These are phyloP conservation scores for Danio rerio DNA, from an alignment of 2,113 vertebrate species.

Conservation along the genomic window GRCz12tu NC_133185.1:15813001-15813500, in stretches of 20 bases:
- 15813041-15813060: not conserved
- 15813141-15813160: not conserved
- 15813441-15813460: not conserved
- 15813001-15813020: not conserved
- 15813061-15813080: not conserved
- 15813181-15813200: not conserved
- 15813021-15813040: not conserved
- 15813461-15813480: not conserved
- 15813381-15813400: not conserved
- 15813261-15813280: not conserved
- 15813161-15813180: not conserved
- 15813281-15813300: not conserved
- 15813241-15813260: not conserved
- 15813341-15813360: not conserved
- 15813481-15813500: not conserved
- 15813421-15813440: not conserved
- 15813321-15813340: not conserved
- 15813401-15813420: not conserved
- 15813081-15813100: not conserved
- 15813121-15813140: not conserved
- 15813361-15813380: not conserved
- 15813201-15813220: conserved; percentile 7
- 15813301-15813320: not conserved
- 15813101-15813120: conserved; percentile 2
- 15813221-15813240: not conserved